Conservation (phyloP, 2,113 vertebrate genomes). For the Benitochromis conjunctus region DNA sequence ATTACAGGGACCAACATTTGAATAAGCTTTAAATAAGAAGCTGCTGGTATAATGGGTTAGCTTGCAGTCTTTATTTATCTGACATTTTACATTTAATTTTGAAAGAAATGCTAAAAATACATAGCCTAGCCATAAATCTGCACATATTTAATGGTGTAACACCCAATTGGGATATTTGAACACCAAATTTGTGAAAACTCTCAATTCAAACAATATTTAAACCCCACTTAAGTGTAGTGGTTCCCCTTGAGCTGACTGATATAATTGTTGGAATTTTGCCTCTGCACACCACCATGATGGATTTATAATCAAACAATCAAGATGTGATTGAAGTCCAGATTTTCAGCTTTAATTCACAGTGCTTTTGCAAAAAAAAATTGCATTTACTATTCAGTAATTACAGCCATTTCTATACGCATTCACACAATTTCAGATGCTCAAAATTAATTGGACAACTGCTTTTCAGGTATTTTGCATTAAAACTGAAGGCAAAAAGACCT, state of each 20-base stretch:
- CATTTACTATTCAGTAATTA: not conserved
- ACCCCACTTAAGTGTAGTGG: not conserved
- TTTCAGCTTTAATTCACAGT: not conserved
- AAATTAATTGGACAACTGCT: not conserved
- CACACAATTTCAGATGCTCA: not conserved
- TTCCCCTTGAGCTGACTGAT: not conserved
- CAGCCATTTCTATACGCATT: not conserved
- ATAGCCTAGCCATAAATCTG: not conserved
- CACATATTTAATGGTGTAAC: not conserved
- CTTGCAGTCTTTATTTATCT: not conserved
- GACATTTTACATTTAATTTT: not conserved
- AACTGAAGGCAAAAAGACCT: not conserved
- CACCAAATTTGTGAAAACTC: not conserved
- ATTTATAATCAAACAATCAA: not conserved
- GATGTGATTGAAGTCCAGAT: not conserved
- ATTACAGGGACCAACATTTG: not conserved
- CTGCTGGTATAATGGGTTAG: not conserved
- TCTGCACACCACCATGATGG: not conserved
- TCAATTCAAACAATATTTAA: not conserved
- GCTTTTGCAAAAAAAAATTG: not conserved
- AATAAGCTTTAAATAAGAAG: not conserved
- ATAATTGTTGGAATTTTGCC: not conserved
- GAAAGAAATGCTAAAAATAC: not conserved
- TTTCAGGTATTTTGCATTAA: not conserved
- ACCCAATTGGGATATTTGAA: not conserved